phyloP scores from a whole-genome alignment of 2,113 vertebrate species.

The Otocyon megalotis region DNA sequence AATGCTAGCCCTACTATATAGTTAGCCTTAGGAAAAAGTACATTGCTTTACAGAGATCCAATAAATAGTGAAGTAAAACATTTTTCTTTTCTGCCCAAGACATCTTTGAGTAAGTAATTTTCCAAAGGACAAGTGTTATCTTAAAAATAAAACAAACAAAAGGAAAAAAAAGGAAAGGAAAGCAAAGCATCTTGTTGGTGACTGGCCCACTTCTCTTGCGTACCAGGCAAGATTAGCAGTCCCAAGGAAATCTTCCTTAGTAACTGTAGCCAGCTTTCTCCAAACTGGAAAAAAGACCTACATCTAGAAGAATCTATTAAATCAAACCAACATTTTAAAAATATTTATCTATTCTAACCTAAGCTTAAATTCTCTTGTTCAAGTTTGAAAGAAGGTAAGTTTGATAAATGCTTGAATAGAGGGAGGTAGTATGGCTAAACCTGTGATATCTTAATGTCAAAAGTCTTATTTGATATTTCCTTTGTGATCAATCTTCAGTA shows the following conservation, averaged over 20 bases:
- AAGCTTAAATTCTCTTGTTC: neutral
- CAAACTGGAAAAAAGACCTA: conserved; percentile 25
- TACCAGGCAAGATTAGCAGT: neutral
- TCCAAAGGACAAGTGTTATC: conserved; percentile 62
- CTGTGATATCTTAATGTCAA: conserved; percentile 12
- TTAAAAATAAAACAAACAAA: conserved; percentile 65
- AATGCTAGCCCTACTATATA: neutral
- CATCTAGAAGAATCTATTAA: neutral
- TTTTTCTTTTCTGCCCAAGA: conserved; percentile 54
- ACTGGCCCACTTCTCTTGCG: neutral
- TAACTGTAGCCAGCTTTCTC: neutral
- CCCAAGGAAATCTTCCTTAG: neutral
- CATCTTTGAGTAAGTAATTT: conserved; percentile 58
- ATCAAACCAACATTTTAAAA: conserved; percentile 46
- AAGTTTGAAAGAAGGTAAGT: conserved; percentile 2
- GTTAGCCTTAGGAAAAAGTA: conserved; percentile 56
- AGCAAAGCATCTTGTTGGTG: neutral
- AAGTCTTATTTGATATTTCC: neutral
- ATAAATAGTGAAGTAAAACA: conserved; percentile 61
- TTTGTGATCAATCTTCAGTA: neutral
- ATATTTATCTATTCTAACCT: conserved; percentile 8
- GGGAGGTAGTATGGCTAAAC: neutral
- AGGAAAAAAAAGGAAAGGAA: neutral
- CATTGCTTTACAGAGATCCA: conserved; percentile 52
- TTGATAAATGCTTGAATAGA: conserved; percentile 16